Base-by-base conservation (phyloP, 2,113 vertebrate species). In the Cyanoramphus novaezelandiae region DNA sequence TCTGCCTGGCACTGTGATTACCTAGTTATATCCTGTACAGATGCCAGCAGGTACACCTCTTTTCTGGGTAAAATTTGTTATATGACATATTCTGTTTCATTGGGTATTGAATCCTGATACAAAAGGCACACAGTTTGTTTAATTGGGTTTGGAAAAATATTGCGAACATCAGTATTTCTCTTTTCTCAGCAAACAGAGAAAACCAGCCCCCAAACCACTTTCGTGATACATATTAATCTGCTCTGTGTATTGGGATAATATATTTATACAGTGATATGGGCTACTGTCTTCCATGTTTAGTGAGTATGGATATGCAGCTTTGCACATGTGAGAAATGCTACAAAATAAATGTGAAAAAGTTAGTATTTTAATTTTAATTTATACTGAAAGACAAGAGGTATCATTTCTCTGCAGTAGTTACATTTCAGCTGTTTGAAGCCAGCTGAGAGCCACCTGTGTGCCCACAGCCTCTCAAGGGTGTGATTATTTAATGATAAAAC, bases 401-500 rank as follows among this genome's bases (percentile, higher is more conserved):
- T 82, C 41, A 41, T 96, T 98, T 98, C 94, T 96, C 96, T 96
- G 92, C 92, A 95, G 87, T 93, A 96, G 96, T 94, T 97, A 94
- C 70, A 96, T 97, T 97, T 97, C 93, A 95, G 93, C 95, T 94
- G 83, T 74, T 96, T 92, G 95, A 96, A 97, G 85, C 52, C 78
- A 97, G 75, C 82, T 95, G 96, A 97, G 95, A 65, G 10, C 84
- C 96, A 98, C 94, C 97, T 81, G 97, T 98, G 95, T 95, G 93
- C 95, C 95, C 95, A 92, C 71, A 98, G 90, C 93, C 92, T 97
- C 92, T 96, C 93, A 97, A 97, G 97, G 93, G 95, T 97, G 93
- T 97, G 96, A 98, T 98, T 98, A 98, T 98, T 97, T 96, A 97
- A 98, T 98, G 96, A 97, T 97, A 97, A 98, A 97, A 92, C 93